Evolutionary conservation across 2,797 vertebrate genomes (phyloP).

Genomic region (Neopelma chrysocephalum): DNA sequence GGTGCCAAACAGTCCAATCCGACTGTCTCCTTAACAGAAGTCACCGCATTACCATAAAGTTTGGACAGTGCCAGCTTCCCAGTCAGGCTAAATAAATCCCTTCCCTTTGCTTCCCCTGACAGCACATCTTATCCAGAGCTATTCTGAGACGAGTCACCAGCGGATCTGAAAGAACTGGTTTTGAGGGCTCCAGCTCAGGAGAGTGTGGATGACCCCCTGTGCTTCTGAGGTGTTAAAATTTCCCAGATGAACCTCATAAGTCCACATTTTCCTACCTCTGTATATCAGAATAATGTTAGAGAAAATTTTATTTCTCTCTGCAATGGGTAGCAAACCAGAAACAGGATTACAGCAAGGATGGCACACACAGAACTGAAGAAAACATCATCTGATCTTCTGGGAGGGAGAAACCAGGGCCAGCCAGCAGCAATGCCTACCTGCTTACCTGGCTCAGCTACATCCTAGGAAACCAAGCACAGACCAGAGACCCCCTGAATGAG

Average conservation of each 20-base stretch:
- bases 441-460: background rate
- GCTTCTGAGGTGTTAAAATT: background rate
- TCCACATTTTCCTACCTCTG: background rate
- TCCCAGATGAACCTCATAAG: background rate
- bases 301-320: background rate
- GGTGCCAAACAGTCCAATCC: background rate
- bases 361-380: background rate
- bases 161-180: background rate
- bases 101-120: background rate
- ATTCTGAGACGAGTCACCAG: background rate
- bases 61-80: background rate
- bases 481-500: background rate
- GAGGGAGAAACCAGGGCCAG: background rate
- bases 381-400: background rate
- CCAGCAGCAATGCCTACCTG: background rate
- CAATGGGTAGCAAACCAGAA: background rate
- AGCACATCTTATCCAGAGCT: background rate
- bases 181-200: background rate
- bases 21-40: background rate
- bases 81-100: background rate
- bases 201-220: background rate
- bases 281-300: background rate
- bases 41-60: background rate
- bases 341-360: background rate
- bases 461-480: background rate